A percentile compares a stretch with the other conserved stretches of the same genome.
These are phyloP conservation scores for Sinelater perroti DNA, from an alignment of 2,888 invertebrate genomes.

Conservation along the genomic window DNA sequence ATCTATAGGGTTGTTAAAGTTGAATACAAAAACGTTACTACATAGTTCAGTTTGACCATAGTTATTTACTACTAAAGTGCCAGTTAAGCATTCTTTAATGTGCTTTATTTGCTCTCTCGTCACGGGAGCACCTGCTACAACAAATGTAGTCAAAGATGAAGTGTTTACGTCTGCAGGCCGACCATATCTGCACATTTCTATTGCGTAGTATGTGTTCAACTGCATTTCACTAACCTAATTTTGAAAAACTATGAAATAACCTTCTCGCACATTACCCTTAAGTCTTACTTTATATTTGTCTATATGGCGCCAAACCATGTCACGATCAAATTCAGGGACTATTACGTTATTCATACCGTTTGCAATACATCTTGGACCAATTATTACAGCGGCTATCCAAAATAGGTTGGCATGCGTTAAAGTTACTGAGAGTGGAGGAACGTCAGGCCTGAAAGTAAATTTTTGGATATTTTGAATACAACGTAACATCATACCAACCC, in stretches of 20 bases:
- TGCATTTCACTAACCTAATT: slow-evolving; percentile 30
- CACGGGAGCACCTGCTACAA: background rate
- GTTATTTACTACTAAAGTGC: background rate
- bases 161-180: background rate
- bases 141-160: background rate
- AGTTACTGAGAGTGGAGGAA: too few species aligned
- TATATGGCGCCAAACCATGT: background rate
- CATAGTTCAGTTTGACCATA: background rate
- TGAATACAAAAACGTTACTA: background rate
- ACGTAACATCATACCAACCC: too few species aligned
- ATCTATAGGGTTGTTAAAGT: background rate
- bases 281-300: background rate
- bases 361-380: background rate
- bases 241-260: background rate
- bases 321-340: background rate
- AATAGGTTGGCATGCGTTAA: slow-evolving; percentile 45
- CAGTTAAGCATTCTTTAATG: background rate
- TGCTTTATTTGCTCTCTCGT: background rate
- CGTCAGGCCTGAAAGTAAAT: too few species aligned
- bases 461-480: too few species aligned
- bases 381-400: background rate
- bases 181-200: background rate
- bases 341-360: background rate
- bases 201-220: slow-evolving; percentile 36
- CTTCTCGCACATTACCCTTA: background rate